Evolutionary conservation across 2,797 vertebrate species (phyloP).

Genomic region (Hydrolagus colliei): DNA sequence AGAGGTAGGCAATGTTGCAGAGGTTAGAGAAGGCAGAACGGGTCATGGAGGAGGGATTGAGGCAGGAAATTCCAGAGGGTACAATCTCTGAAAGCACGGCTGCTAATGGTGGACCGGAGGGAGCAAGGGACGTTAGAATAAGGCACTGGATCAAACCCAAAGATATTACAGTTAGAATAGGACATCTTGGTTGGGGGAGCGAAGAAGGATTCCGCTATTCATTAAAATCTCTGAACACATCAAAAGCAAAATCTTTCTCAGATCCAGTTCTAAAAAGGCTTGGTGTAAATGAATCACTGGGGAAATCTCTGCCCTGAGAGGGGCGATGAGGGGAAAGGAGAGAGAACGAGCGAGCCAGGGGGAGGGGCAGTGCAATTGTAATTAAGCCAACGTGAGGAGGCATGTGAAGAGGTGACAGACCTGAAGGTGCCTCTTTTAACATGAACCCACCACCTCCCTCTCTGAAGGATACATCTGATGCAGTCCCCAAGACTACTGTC

Average conservation of each 20-base stretch:
- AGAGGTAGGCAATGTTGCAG: too few relatives aligned
- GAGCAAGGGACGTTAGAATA: too few relatives aligned
- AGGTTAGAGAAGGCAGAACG: too few relatives aligned
- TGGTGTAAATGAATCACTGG: conserved; percentile 49
- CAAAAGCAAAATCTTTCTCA: conserved; percentile 35
- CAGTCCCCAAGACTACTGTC: conserved; percentile 42
- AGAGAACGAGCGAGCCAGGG: neutral
- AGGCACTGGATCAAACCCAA: too few relatives aligned
- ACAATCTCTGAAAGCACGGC: too few relatives aligned
- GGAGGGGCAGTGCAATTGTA: conserved; percentile 38
- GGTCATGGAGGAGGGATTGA: too few relatives aligned
- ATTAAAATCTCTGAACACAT: neutral
- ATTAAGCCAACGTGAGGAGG: conserved; percentile 49
- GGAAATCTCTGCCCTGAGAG: conserved; percentile 39
- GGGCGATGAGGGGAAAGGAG: neutral
- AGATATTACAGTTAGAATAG: too few relatives aligned
- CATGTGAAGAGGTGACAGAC: conserved; percentile 46
- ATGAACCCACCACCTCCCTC: conserved; percentile 26
- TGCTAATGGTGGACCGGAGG: too few relatives aligned
- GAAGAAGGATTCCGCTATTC: too few relatives aligned
- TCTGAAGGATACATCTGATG: conserved; percentile 31
- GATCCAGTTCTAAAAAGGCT: conserved; percentile 47
- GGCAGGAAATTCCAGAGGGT: too few relatives aligned
- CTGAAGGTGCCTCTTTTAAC: conserved; percentile 45
- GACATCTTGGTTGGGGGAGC: too few relatives aligned